Base-by-base conservation (phyloP, 1,140 invertebrate species). In the Notospermus geniculatus region DNA sequence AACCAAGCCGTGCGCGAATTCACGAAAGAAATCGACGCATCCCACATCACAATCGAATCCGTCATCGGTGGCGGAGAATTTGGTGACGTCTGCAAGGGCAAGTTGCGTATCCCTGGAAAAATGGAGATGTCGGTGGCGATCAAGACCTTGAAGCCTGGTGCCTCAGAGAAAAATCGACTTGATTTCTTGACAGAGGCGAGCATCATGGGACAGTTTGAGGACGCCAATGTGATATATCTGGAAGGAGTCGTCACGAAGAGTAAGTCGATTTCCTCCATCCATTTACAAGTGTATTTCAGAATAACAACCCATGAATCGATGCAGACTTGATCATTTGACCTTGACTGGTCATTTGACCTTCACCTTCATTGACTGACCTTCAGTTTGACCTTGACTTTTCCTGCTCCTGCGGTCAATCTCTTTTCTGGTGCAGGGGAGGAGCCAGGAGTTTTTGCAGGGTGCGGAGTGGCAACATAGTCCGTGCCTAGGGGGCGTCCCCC, bases 181-280 rank as follows among this genome's bases (percentile, higher is more conserved):
- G 95, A 98, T 81, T 98, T 98, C 78, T 85, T 98, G 17, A 97
- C 95, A 1, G 96, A 98, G 82, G 95, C 95, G 1, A 93, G 91
- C 56, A 98, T 98, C 75, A 99, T 99, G 97, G 97, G 96, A 17
- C 97, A 99, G 82, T 99, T 99, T 83, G 94, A 98, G 81, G 95
- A 99, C 81, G 93, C 94, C 1, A 99, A 99, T 85, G 96, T 99
- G 52, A 98, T 99, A 80, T 97, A 96, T 80, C 86, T 99, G 7
- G 95, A 99, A 84, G 97, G 97, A 29, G 97, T 99, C 27, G 97
- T 99, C 29, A 99, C 96, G n/a, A 96, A 97, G 79, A 94, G 76
- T 78, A 68, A 75, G 75, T 64, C 29, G 39, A 28, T n/a, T 36
- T n/a, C n/a, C n/a, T n/a, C n/a, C n/a, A n/a, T n/a, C n/a, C n/a